Evolutionary conservation across 2,888 invertebrate species (phyloP), one percentile per base, ranked within the genome.

Genomic region (Cotesia congregata): DNA sequence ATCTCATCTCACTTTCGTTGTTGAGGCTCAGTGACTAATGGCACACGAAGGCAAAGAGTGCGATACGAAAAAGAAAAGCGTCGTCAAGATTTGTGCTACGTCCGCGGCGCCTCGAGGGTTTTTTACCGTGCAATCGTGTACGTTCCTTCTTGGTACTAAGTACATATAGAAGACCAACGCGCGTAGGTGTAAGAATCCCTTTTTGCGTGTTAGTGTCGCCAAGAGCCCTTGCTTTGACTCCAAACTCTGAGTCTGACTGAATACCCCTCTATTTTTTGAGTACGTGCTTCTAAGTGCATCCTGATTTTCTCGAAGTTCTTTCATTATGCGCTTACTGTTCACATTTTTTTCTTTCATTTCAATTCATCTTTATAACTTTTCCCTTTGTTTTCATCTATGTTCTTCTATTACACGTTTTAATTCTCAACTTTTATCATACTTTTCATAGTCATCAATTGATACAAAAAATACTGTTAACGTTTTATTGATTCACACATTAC

Each of bases 141-240:
- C 74, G 61, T 50, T 69, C 68, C 20, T 70, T 9, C 70, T 41
- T 50, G 17, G 50, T 50, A 50, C 9, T 30, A 61, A 50, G 72
- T 64, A 64, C 68, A 62, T 72, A 60, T 65, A 76, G 62, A 73
- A 67, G 73, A 30, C 38, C 38, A 41, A 65, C 67, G 17, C 64
- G 39, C 40, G 73, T 67, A 71, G 64, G 77, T 78, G 75, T 72
- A 68, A 77, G 72, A 78, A 74, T 76, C 65, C 41, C 70, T 78
- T 77, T 67, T 41, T 67, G 20, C 71, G 84, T 84, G 83, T 82
- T 84, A 82, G 83, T 79, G 84, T 81, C 81, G 86, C 67, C 81
- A 85, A 88, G 88, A 86, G 86, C 85, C 86, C 88, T 88, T 86
- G 86, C 88, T 88, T 88, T 88, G 88, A 88, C 86, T 86, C 84